Evolutionary conservation across 2,888 invertebrate genomes (phyloP), one percentile per base, ranked within the genome.

Genomic region (Anodontia alba): DNA sequence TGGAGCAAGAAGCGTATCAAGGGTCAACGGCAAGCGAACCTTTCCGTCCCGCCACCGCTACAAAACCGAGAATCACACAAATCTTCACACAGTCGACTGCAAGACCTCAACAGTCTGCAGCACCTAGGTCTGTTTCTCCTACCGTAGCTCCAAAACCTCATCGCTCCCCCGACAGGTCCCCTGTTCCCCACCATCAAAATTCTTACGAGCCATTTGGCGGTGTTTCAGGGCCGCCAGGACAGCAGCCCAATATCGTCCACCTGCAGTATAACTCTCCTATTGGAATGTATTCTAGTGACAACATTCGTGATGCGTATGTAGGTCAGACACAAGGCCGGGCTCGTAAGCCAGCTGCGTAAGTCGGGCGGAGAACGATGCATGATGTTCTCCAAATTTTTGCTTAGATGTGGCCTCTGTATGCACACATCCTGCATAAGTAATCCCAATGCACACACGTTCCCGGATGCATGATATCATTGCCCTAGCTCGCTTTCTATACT

Each of bases 201-300:
- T 86, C 84, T 73, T 73, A 83, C 78, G 83, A 77, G 81, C 87
- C 76, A 76, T 80, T 73, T 82, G 69, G 76, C 79, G 72, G 78
- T 81, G 79, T 79, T 78, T 72, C 83, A 78, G 80, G 80, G 69
- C 71, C 73, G 38, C 76, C 81, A 23, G 38, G 12, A 12, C 66
- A 43, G 29, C 68, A 42, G n/a, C 87, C 94, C 26, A 88, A 89
- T 51, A 89, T 93, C 75, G 91, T 91, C 36, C 94, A 94, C 84
- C 88, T 93, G 76, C 94, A 94, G 90, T 94, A 94, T 89, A 94
- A 94, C 90, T 92, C 93, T 38, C 94, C 94, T 17, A 90, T 94
- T 80, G 91, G 91, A 1, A 87, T 94, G 81, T 94, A 94, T 89
- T 94, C 94, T 26, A 88, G 87, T 49, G 88, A 87, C 72, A 94